Percentiles rank a stretch among this genome's conserved stretches.
Evolutionary conservation across 2,113 vertebrate genomes (phyloP).

Genomic region (Abramis brama): DNA sequence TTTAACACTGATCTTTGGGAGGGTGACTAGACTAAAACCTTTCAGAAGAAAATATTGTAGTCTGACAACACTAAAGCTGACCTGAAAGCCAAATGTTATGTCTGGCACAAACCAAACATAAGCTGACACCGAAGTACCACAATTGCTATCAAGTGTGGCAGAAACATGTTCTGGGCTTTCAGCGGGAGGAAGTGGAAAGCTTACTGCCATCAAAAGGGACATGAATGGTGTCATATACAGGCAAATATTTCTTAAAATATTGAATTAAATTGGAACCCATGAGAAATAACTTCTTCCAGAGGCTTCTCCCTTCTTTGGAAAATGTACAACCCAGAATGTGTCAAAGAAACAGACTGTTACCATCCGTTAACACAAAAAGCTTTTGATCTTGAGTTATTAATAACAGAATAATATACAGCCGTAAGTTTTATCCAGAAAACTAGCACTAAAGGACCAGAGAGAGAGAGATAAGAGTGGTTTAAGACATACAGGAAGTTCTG

Average conservation of each 20-base stretch:
- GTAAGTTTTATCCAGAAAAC: neutral
- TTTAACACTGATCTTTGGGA: neutral
- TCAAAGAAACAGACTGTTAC: neutral
- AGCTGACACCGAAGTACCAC: neutral
- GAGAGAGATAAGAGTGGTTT: neutral
- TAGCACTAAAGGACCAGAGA: neutral
- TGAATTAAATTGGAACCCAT: too few relatives aligned
- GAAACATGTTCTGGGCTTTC: neutral
- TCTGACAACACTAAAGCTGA: constrained; percentile 1
- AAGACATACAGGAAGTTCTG: neutral
- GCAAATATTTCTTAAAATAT: neutral
- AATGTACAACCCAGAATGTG: neutral
- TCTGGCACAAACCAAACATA: neutral
- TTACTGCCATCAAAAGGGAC: neutral
- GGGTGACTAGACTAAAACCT: neutral
- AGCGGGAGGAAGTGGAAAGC: neutral
- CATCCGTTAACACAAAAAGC: constrained; percentile 19
- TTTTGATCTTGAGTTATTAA: neutral
- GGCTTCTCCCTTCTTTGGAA: neutral
- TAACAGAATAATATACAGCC: neutral
- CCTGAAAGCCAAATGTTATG: neutral
- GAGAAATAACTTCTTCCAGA: too few relatives aligned
- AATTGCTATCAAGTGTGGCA: neutral
- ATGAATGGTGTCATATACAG: neutral
- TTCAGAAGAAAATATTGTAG: neutral